These are phyloP conservation scores for Noctua comes DNA, from an alignment of 2,888 invertebrate species.

Conservation along the genomic window DNA sequence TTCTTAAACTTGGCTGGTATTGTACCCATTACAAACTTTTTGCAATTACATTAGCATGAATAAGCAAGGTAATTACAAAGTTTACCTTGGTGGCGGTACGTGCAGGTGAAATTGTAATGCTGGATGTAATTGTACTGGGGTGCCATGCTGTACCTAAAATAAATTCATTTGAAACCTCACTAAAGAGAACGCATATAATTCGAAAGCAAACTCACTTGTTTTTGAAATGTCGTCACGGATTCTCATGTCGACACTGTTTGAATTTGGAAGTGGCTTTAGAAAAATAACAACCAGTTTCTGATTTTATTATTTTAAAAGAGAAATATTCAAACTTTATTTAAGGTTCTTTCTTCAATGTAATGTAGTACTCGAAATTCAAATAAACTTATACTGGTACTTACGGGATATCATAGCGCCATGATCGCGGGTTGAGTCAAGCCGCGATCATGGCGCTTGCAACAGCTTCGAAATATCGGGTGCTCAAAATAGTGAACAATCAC, in stretches of 20 bases:
- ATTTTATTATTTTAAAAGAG: not conserved
- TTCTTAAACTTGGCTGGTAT: conserved; percentile 40
- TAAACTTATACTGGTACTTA: too few relatives aligned
- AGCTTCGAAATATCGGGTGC: too few relatives aligned
- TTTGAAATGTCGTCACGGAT: not conserved
- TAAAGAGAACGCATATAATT: not conserved
- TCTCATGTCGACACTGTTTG: not conserved
- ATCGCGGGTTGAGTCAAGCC: too few relatives aligned
- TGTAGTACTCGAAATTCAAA: too few relatives aligned
- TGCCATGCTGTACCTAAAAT: not conserved
- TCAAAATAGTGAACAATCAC: too few relatives aligned
- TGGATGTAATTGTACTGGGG: not conserved
- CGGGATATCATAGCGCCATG: too few relatives aligned
- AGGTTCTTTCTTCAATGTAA: too few relatives aligned
- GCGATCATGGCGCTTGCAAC: too few relatives aligned
- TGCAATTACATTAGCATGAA: conserved; percentile 56
- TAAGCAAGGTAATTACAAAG: conserved; percentile 49
- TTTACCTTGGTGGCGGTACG: conserved; percentile 24
- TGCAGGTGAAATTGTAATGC: conserved; percentile 6
- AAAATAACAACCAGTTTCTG: not conserved
- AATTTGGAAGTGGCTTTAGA: not conserved
- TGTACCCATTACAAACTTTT: conserved; percentile 54
- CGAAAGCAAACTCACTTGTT: not conserved
- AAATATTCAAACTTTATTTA: too few relatives aligned
- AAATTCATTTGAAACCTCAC: not conserved